Percentiles rank a stretch among this genome's conserved stretches.
Conservation (phyloP, 1,140 invertebrate species). For the Aradophagus sp. region DNA sequence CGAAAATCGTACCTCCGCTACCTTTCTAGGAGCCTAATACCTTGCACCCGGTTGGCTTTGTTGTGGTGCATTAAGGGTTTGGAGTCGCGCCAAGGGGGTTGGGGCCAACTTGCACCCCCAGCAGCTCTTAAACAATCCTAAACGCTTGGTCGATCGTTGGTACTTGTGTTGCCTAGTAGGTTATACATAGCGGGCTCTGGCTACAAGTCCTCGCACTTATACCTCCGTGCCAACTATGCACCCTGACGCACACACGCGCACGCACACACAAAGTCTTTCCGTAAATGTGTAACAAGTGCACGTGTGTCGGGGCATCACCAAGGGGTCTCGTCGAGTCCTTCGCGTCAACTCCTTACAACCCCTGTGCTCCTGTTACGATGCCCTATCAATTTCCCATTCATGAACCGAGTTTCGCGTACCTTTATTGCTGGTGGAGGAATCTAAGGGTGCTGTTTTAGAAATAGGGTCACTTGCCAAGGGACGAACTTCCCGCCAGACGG, state of each 20-base stretch:
- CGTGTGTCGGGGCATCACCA: conserved; percentile 7
- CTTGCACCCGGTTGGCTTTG: conserved; percentile 37
- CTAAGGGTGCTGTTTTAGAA: conserved; percentile 40
- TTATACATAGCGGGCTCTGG: conserved; percentile 39
- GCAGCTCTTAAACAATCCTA: conserved; percentile 61
- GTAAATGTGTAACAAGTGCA: neutral
- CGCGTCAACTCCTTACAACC: conserved; percentile 60
- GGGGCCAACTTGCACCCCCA: neutral
- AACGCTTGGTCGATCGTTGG: conserved; percentile 62
- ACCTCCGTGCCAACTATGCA: conserved; percentile 13
- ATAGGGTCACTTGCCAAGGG: conserved; percentile 17
- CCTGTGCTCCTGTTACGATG: conserved; percentile 71
- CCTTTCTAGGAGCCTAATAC: conserved; percentile 29
- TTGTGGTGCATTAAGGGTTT: conserved; percentile 15
- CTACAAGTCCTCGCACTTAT: conserved; percentile 12
- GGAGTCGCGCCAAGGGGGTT: conserved; percentile 5
- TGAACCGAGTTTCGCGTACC: conserved; percentile 53
- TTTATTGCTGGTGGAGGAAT: conserved; percentile 11
- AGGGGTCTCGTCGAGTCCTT: conserved; percentile 64
- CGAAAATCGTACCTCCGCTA: conserved; percentile 17
- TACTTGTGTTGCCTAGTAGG: conserved; percentile 65
- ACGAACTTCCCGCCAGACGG: neutral
- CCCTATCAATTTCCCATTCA: conserved; percentile 75
- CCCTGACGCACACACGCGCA: conserved; percentile 13
- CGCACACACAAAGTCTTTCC: too few species aligned